Evolutionary conservation across 2,113 vertebrate genomes (phyloP).

Genomic region (Stegastes partitus): DNA sequence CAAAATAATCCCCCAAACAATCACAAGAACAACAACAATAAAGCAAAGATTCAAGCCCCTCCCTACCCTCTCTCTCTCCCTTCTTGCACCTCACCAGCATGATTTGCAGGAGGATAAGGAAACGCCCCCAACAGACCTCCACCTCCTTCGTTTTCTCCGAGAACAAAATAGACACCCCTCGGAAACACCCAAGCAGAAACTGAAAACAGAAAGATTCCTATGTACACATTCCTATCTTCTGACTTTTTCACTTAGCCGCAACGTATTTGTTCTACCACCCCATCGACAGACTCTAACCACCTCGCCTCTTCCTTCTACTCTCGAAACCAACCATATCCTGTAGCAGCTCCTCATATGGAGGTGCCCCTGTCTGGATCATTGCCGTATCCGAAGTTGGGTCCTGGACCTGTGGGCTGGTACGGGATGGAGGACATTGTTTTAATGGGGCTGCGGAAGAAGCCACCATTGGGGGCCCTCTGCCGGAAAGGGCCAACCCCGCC

Average conservation of each 20-base stretch:
- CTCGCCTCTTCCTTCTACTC: conserved; percentile 22
- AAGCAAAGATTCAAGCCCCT: conserved; percentile 74
- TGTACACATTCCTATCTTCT: conserved; percentile 81
- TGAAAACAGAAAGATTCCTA: conserved; percentile 80
- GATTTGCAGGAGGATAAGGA: conserved; percentile 65
- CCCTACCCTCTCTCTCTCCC: background rate
- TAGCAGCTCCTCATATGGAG: conserved; percentile 90
- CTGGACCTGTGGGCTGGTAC: conserved; percentile 96
- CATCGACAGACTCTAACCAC: conserved; percentile 36
- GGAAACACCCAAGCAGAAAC: conserved; percentile 64
- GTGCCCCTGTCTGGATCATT: conserved; percentile 98
- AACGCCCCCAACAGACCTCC: conserved; percentile 42
- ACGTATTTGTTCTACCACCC: conserved; percentile 54
- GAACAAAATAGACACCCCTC: conserved; percentile 62
- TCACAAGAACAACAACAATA: conserved; percentile 82
- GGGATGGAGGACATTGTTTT: conserved; percentile 99
- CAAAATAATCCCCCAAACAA: conserved; percentile 76
- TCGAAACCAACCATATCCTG: conserved; percentile 47
- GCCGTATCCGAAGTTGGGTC: conserved; percentile 96
- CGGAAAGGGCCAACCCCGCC: conserved; percentile 91
- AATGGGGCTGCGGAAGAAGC: conserved; percentile 98
- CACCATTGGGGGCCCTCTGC: conserved; percentile 97
- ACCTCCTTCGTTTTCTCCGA: conserved; percentile 48
- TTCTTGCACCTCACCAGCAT: conserved; percentile 54
- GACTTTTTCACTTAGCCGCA: conserved; percentile 48